These are phyloP conservation scores for Pherbina coryleti DNA, from an alignment of 2,888 invertebrate genomes.

Conservation along the genomic window DNA sequence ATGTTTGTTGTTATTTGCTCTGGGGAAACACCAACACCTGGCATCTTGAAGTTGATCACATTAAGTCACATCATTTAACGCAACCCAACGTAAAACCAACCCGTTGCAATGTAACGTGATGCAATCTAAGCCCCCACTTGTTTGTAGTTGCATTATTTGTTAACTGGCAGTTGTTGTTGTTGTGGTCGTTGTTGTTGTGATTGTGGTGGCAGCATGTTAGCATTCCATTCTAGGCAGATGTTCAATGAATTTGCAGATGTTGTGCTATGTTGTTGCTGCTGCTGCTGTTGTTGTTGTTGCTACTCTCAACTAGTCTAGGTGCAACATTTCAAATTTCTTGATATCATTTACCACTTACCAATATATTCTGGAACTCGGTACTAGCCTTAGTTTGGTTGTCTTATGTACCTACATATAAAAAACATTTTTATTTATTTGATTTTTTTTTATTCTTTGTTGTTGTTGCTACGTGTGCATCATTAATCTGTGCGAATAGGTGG, in stretches of 20 bases:
- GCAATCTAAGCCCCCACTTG: conserved; percentile 4
- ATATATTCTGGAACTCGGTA: not conserved
- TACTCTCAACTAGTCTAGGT: conserved; percentile 16
- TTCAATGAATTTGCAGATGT: conserved; percentile 36
- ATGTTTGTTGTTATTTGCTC: too few species aligned
- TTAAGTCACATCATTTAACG: conserved; percentile 25
- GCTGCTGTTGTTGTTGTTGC: not conserved
- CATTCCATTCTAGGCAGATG: conserved; percentile 41
- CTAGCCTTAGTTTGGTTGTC: not conserved
- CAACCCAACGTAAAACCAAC: not conserved
- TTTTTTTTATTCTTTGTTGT: not conserved
- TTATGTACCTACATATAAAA: not conserved
- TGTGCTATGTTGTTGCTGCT: not conserved
- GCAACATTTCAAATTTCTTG: conserved; percentile 26
- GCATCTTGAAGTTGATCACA: not conserved
- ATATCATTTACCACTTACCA: conserved; percentile 22
- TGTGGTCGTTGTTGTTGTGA: conserved; percentile 42
- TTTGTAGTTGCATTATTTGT: conserved; percentile 18
- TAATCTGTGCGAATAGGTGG: not conserved
- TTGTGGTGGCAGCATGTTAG: not conserved
- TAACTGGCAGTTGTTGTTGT: conserved; percentile 3
- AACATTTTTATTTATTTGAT: not conserved
- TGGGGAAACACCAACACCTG: not conserved
- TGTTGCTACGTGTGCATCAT: not conserved
- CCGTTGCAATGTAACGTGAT: not conserved